These are phyloP conservation scores for Sinopyrophorus schimmeli DNA, from an alignment of 2,888 invertebrate genomes.

Conservation along the genomic window DNA sequence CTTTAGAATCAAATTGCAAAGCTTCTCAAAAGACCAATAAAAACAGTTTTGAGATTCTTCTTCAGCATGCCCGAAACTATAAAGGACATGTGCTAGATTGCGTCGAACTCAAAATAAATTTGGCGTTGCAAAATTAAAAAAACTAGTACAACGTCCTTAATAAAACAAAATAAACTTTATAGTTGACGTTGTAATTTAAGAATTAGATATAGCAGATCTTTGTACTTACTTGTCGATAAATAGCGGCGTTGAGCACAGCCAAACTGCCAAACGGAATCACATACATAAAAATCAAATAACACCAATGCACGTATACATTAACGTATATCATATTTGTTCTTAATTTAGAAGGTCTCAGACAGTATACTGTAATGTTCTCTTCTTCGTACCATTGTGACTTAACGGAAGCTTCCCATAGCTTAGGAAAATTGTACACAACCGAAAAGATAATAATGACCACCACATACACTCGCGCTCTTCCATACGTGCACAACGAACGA, in stretches of 20 bases:
- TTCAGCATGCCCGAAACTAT: too few species aligned
- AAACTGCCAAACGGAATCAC: conserved; percentile 88
- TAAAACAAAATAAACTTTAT: background rate
- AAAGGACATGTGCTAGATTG: too few species aligned
- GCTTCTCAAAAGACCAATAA: too few species aligned
- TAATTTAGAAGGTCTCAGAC: conserved; percentile 69
- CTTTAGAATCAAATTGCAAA: too few species aligned
- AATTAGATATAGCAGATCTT: conserved; percentile 1
- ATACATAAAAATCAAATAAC: conserved; percentile 93
- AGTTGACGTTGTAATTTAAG: conserved; percentile 4
- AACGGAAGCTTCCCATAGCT: conserved; percentile 70
- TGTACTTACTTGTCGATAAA: conserved; percentile 80
- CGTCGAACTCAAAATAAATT: too few species aligned
- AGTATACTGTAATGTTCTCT: conserved; percentile 67
- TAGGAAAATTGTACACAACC: conserved; percentile 82
- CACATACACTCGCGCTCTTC: conserved; percentile 83
- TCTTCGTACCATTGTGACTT: conserved; percentile 52
- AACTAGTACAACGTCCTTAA: too few species aligned
- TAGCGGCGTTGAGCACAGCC: conserved; percentile 87
- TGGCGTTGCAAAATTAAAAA: too few species aligned
- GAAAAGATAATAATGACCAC: conserved; percentile 79
- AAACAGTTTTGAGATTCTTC: too few species aligned
- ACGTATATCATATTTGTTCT: conserved; percentile 76
- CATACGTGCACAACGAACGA: conserved; percentile 87
- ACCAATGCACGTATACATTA: conserved; percentile 89